Conservation (phyloP, 1,140 invertebrate species). For the Apocrypta bakeri region DNA sequence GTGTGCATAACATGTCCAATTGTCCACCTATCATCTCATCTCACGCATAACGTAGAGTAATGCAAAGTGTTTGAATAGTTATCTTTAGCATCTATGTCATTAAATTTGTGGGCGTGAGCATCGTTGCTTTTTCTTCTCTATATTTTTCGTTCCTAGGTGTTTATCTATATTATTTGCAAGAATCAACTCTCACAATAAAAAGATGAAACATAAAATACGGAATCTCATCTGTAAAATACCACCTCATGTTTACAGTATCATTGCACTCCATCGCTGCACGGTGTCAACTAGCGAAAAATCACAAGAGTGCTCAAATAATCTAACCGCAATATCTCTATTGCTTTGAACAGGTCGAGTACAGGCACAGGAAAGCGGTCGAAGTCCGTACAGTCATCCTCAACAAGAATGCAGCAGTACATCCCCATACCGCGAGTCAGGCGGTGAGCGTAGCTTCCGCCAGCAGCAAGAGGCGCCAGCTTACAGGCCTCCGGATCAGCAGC, state of each 20-base stretch:
- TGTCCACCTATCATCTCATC: neutral
- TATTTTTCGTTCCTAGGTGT: neutral
- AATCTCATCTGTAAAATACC: neutral
- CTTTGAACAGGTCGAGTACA: neutral
- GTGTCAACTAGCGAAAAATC: neutral
- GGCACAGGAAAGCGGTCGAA: slow-evolving; percentile 60
- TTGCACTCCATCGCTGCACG: neutral
- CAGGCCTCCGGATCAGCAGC: slow-evolving; percentile 1
- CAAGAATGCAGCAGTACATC: slow-evolving; percentile 61
- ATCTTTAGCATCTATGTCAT: neutral
- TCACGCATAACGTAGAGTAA: neutral
- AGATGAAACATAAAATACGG: neutral
- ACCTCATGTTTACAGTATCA: neutral
- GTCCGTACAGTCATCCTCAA: slow-evolving; percentile 59
- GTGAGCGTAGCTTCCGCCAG: slow-evolving; percentile 63
- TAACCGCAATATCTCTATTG: neutral
- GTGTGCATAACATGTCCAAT: too few relatives aligned
- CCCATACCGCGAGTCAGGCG: slow-evolving; percentile 66
- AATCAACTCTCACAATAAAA: neutral
- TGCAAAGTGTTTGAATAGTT: neutral
- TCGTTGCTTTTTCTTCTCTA: neutral
- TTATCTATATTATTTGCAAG: neutral
- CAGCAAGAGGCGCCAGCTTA: slow-evolving; percentile 67
- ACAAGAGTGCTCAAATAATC: neutral
- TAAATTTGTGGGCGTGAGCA: neutral